Evolutionary conservation across 1,140 invertebrate genomes (phyloP), one percentile per base, ranked within the genome.

Genomic region (Drosophila athabasca): DNA sequence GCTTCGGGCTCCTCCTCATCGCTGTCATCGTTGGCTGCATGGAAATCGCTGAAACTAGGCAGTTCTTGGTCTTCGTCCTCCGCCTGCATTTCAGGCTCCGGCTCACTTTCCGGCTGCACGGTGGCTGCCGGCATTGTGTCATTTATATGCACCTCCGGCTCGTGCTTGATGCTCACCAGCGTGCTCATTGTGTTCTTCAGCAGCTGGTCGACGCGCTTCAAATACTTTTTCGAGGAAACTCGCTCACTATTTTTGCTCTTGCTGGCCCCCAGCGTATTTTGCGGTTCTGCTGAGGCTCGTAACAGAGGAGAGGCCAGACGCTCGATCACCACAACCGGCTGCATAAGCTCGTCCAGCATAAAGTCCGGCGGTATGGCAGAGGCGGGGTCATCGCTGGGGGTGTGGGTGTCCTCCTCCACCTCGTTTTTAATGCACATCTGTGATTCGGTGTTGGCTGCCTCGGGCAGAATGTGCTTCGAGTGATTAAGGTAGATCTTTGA

Each of bases 161-260:
- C 90, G 54, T 91, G 87, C 41, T 91, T 91, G 11, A 91, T 91
- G 67, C 90, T 91, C 2, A 90, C 90, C 22, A 91, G 48, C 6
- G 87, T 90, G 69, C 45, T 90, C 58, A 91, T 87, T 6, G 90
- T 91, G 26, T 70, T 90, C 24, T 90, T 91, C 0, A 91, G 64
- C 51, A 91, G 50, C 48, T 91, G 71, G 67, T 91, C 90, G 6
- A 91, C 83, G 1, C 90, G 74, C 51, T 89, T 91, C n/a, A 91
- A 65, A 61, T 91, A 91, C 0, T 64, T 85, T 53, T 89, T 90
- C 2, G 90, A 64, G 1, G 88, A 88, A 0, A 84, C 83, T 4
- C 88, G 75, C 46, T 91, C 88, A 17, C 50, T 66, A 13, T 49
- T 67, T 13, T 45, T 81, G 6, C 65, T 55, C 7, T 22, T 61